Base-by-base conservation (phyloP, 2,797 vertebrate genomes). In the Nannoperca australis region DNA sequence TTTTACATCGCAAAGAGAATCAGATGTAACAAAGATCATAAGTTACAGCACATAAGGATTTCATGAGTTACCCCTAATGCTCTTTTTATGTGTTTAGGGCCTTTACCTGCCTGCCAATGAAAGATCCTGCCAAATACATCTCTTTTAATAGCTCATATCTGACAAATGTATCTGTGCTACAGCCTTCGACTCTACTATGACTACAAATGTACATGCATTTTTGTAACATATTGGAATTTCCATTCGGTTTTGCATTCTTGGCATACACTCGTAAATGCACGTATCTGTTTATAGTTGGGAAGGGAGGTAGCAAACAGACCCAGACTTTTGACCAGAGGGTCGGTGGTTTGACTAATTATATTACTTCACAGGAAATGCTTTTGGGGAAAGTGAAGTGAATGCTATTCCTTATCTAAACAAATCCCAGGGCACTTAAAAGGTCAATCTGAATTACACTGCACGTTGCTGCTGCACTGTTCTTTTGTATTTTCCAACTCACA, bases 301-400 rank as follows among this genome's bases (percentile, higher is more conserved):
- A 9, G 54, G 38, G 50, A 47, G 12, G 54, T 36, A 75, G 9
- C 44, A 85, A 83, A 73, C 76, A 83, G 63, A 76, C 7, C 45
- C 66, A 65, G 56, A 69, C 24, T 45, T 83, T 85, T 85, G 51
- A 70, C 77, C 36, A 62, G 74, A 69, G 42, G 59, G 56, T 70
- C 56, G 53, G 36, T 45, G 44, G 22, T 40, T 64, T 78, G 42
- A 85, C 59, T 79, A 45, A 70, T 85, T 66, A 49, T 79, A 76
- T 87, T 75, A 78, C 7, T 53, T 54, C 20, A 47, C n/a, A 47
- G 79, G 63, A 78, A 85, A 65, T 64, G 53, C 59, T 56, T 44
- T 45, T 36, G 54, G 59, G 76, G n/a, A 65, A 79, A 72, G 15
- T 60, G 8, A 78, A 59, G 38, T 79, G 22, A 83, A 71, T 71